Base-by-base conservation (phyloP, 1,140 invertebrate species). In the Oncopodura yosiiana region DNA sequence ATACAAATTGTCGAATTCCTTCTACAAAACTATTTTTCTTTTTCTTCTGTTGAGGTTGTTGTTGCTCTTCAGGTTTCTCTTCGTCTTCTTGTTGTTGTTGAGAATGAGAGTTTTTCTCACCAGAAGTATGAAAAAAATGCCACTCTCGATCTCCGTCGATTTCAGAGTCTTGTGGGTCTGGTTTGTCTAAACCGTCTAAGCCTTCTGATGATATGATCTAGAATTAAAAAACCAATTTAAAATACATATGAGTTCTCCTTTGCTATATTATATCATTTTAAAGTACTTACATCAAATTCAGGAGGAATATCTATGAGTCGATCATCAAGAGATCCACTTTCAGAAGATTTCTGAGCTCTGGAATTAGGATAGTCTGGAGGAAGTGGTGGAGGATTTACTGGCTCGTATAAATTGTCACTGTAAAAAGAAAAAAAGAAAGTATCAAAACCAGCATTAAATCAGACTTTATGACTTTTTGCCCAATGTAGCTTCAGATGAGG, bases 401-500 rank as follows among this genome's bases (percentile, higher is more conserved):
- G 83, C 74, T 89, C 86, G 74, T 89, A 90, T 69, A 88, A 84
- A 77, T 90, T 86, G 76, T 88, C 86, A 77, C 85, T 87, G 74
- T 27, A 64, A 65, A 32, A 23, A 56, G 46, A 58, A 63, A n/a
- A n/a, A n/a, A n/a, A n/a, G n/a, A n/a, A n/a, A n/a, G n/a, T n/a
- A n/a, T n/a, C n/a, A n/a, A n/a, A n/a, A n/a, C n/a, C n/a, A n/a
- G n/a, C n/a, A n/a, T n/a, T n/a, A n/a, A n/a, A n/a, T n/a, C n/a
- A n/a, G n/a, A n/a, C n/a, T n/a, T n/a, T n/a, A n/a, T n/a, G n/a
- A n/a, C n/a, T n/a, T n/a, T n/a, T n/a, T n/a, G n/a, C n/a, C n/a
- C n/a, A n/a, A n/a, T n/a, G n/a, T n/a, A n/a, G n/a, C n/a, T n/a
- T n/a, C n/a, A n/a, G n/a, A n/a, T n/a, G n/a, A n/a, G n/a, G n/a